phyloP scores from a whole-genome alignment of 2,888 invertebrate species.

The Drosophila melanosoma region DNA sequence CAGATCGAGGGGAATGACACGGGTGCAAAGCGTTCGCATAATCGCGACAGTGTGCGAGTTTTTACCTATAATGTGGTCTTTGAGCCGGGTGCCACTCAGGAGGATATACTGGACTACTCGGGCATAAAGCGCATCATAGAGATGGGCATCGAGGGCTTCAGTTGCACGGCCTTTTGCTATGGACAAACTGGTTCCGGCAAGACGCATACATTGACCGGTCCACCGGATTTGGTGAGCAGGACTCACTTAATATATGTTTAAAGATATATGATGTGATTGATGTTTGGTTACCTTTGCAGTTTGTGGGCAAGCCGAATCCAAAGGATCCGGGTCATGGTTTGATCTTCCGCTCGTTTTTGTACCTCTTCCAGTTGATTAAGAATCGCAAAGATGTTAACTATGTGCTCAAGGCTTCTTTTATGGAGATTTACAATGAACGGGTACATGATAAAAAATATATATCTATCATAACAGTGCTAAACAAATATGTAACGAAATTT shows the following conservation, averaged over 20 bases:
- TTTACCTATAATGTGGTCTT: slow-evolving; percentile 97
- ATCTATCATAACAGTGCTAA: not conserved
- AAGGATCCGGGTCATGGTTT: slow-evolving; percentile 92
- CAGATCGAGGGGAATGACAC: slow-evolving; percentile 86
- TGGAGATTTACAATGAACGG: slow-evolving; percentile 99
- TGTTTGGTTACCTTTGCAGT: slow-evolving; percentile 85
- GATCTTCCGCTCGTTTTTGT: slow-evolving; percentile 95
- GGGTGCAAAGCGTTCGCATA: slow-evolving; percentile 87
- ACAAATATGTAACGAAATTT: not conserved
- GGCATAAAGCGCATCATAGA: slow-evolving; percentile 95
- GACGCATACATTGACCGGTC: slow-evolving; percentile 97
- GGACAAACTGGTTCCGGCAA: slow-evolving; percentile 99
- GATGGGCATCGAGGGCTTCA: slow-evolving; percentile 97
- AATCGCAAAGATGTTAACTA: slow-evolving; percentile 92
- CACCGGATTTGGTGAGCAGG: slow-evolving; percentile 91
- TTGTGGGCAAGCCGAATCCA: slow-evolving; percentile 88
- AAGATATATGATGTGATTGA: not conserved
- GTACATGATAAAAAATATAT: slow-evolving; percentile 85
- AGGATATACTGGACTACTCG: slow-evolving; percentile 94
- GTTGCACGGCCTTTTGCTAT: slow-evolving; percentile 97
- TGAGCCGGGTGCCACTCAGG: slow-evolving; percentile 93
- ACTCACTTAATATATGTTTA: not conserved
- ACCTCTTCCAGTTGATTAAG: slow-evolving; percentile 93
- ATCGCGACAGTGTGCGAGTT: slow-evolving; percentile 89
- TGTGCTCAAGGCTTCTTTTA: slow-evolving; percentile 95